A percentile compares a stretch with the other conserved stretches of the same genome.
These are phyloP conservation scores for Monochamus alternatus DNA, from an alignment of 2,888 invertebrate species.

Conservation along the genomic window DNA sequence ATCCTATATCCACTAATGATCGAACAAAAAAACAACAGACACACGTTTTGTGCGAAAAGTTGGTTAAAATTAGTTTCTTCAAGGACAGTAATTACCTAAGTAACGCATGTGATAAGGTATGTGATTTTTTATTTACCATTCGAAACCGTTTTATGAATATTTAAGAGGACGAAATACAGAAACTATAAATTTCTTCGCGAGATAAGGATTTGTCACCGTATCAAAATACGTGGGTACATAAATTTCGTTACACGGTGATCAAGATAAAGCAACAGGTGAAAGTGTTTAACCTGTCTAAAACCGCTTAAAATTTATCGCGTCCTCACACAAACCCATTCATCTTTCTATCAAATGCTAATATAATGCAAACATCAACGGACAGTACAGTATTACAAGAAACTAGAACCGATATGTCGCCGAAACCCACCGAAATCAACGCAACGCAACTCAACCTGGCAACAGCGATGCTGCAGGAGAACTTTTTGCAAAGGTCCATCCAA, in stretches of 20 bases:
- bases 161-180: conserved; percentile 17
- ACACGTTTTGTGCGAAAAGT: conserved; percentile 28
- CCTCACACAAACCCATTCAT: conserved; percentile 11
- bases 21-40: conserved; percentile 27
- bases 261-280: conserved; percentile 36
- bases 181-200: conserved; percentile 26
- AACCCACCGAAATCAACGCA: conserved; percentile 49
- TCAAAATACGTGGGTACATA: conserved; percentile 36
- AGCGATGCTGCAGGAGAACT: conserved; percentile 78
- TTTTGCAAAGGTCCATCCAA: conserved; percentile 76
- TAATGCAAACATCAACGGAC: conserved; percentile 53
- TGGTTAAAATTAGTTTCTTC: conserved; percentile 27
- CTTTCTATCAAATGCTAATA: conserved; percentile 37
- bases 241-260: conserved; percentile 29
- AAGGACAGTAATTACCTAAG: conserved; percentile 24
- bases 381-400: conserved; percentile 35
- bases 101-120: conserved; percentile 35
- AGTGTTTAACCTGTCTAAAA: conserved; percentile 38
- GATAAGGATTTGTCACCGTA: conserved; percentile 39
- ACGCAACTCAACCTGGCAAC: conserved; percentile 68
- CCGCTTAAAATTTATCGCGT: conserved; percentile 33
- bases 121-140: conserved; percentile 34
- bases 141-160: conserved; percentile 19
- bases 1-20: conserved; percentile 19
- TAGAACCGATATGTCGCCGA: conserved; percentile 51